These are phyloP conservation scores for Pemphredon lugubris DNA, from an alignment of 2,888 invertebrate species.

Conservation along the genomic window DNA sequence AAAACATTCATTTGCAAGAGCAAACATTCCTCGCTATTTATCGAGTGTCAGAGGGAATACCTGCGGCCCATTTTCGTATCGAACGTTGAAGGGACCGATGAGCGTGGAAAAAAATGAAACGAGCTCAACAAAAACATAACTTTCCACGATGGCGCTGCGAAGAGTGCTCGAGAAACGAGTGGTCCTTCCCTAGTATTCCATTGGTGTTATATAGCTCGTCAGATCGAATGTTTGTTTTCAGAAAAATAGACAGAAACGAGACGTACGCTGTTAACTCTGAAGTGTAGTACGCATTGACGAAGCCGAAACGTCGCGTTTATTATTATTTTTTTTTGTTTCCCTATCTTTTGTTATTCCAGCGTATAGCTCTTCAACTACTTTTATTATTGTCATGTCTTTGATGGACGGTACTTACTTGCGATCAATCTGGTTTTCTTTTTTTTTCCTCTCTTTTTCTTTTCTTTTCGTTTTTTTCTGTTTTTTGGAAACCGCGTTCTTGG, in stretches of 20 bases:
- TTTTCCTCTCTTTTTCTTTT: neutral
- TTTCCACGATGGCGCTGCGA: constrained; percentile 65
- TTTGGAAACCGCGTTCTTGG: neutral
- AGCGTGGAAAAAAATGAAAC: constrained; percentile 54
- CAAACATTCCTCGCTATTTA: constrained; percentile 64
- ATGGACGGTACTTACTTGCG: constrained; percentile 7
- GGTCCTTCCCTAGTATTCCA: constrained; percentile 66
- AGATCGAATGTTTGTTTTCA: constrained; percentile 68
- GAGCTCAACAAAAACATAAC: constrained; percentile 67
- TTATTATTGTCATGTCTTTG: constrained; percentile 14
- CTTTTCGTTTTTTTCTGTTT: neutral
- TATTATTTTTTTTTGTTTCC: constrained; percentile 19
- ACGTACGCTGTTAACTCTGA: constrained; percentile 55
- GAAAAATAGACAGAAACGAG: constrained; percentile 67
- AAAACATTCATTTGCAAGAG: constrained; percentile 64
- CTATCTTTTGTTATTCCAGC: constrained; percentile 34
- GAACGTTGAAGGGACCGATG: constrained; percentile 61
- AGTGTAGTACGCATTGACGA: constrained; percentile 57
- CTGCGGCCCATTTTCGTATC: constrained; percentile 66
- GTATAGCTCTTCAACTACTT: constrained; percentile 46
- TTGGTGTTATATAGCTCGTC: constrained; percentile 66
- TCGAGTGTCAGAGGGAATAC: constrained; percentile 63
- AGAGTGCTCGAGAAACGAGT: constrained; percentile 67
- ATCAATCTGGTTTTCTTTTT: constrained; percentile 1
- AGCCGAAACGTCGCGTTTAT: constrained; percentile 59